phyloP scores from a whole-genome alignment of 2,113 vertebrate genomes.

The Phodopus roborovskii region DNA sequence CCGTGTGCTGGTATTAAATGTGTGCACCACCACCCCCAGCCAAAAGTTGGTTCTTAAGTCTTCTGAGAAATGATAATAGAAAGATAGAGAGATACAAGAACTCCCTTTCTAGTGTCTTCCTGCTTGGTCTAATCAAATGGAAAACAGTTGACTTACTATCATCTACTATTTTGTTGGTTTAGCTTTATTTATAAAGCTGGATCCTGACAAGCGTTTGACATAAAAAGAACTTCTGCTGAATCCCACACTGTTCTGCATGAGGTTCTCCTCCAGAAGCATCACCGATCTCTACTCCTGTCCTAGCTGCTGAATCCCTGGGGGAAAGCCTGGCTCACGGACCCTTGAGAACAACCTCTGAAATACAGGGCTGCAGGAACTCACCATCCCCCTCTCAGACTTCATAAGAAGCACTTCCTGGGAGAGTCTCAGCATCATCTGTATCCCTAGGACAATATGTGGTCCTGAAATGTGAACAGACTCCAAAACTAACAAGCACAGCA shows the following conservation, averaged over 20 bases:
- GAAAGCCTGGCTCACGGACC: not conserved
- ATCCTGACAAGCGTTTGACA: conserved; percentile 42
- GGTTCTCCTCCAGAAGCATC: not conserved
- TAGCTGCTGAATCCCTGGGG: not conserved
- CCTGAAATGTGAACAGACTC: not conserved
- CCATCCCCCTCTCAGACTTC: not conserved
- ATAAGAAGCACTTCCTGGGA: not conserved
- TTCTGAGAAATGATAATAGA: not conserved
- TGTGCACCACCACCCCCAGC: not conserved
- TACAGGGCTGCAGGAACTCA: not conserved
- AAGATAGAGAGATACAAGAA: not conserved
- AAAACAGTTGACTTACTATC: conserved; percentile 8
- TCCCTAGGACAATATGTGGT: not conserved
- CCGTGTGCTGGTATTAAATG: not conserved
- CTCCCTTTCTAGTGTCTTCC: not conserved
- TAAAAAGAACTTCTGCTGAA: conserved; percentile 33
- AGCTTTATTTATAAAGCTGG: conserved; percentile 74
- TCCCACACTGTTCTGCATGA: not conserved
- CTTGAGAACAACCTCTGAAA: not conserved
- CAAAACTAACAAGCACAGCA: not conserved
- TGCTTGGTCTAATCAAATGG: not conserved
- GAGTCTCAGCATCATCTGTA: not conserved
- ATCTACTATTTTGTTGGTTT: conserved; percentile 18
- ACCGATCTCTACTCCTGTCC: not conserved
- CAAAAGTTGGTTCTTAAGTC: conserved; percentile 32